Conservation (phyloP, 2,888 invertebrate species). For the Drosophila crucigera region DNA sequence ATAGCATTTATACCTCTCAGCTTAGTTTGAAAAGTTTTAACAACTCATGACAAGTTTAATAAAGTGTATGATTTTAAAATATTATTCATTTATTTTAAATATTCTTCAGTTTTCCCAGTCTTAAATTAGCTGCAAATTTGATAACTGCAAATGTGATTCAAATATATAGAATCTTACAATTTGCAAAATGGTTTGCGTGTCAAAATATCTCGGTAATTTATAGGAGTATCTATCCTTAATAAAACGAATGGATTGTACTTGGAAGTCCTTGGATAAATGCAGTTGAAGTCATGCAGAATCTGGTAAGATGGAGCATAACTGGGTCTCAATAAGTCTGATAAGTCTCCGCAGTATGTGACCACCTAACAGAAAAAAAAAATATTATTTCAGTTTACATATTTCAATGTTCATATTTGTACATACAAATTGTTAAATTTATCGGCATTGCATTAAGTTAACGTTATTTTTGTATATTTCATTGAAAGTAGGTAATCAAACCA, state of each 20-base stretch:
- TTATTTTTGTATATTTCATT: background rate
- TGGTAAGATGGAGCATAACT: background rate
- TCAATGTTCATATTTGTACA: background rate
- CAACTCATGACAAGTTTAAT: constrained; percentile 21
- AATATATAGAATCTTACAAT: background rate
- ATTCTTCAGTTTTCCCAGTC: background rate
- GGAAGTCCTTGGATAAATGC: background rate
- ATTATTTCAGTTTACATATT: background rate
- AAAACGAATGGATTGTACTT: background rate
- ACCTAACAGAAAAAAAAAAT: background rate
- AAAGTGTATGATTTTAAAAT: constrained; percentile 7
- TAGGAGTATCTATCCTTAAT: background rate
- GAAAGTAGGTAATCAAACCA: background rate
- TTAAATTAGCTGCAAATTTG: background rate
- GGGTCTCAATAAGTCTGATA: background rate
- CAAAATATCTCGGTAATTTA: background rate
- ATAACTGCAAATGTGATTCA: background rate
- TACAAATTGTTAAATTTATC: background rate
- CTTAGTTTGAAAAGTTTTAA: constrained; percentile 9
- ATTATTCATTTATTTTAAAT: background rate
- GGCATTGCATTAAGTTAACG: background rate
- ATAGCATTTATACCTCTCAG: constrained; percentile 25
- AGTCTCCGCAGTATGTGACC: background rate
- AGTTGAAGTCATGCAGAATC: background rate
- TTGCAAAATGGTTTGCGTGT: background rate